Base-by-base conservation (phyloP, 2,888 invertebrate genomes). In the Phaedon cochleariae region DNA sequence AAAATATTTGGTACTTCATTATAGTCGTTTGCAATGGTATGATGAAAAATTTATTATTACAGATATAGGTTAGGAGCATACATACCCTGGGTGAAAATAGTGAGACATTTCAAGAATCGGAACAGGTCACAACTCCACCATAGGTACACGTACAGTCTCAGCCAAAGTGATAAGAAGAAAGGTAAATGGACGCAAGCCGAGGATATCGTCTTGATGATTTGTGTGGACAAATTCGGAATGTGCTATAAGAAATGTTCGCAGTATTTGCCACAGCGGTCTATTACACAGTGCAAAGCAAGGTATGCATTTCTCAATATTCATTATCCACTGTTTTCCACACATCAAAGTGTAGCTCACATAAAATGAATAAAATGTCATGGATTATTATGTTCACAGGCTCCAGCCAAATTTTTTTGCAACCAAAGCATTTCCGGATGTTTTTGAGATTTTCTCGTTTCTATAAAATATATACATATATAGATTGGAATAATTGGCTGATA, bases 11-110 rank as follows among this genome's bases (percentile, higher is more conserved):
- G n/a, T n/a, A n/a, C n/a, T n/a, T n/a, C n/a, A n/a, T n/a, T n/a
- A n/a, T n/a, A n/a, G n/a, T n/a, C n/a, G n/a, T n/a, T n/a, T n/a
- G n/a, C n/a, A n/a, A n/a, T n/a, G n/a, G n/a, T n/a, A n/a, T n/a
- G n/a, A n/a, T n/a, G n/a, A n/a, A n/a, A n/a, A 41, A 15, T 15
- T 41, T n/a, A 15, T 41, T 15, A n/a, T 15, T 15, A 15, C 41
- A 41, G 41, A 6, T 88, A 88, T 69, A 87, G 85, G 68, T 85
- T 89, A 61, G 92, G 90, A 17, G 84, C 88, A 64, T 87, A 87
- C 51, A 90, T 94, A 68, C 90, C 92, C 0, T 95, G 95, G 94
- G 86, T 87, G 2, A 88, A 88, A 77, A 88, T 94, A 6, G 85
- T 87, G 0, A 85, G 85, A 21, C 86, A 87, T 55, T 88, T 93